phyloP scores from a whole-genome alignment of 2,888 invertebrate genomes.

The Notocelia uddmanniana region DNA sequence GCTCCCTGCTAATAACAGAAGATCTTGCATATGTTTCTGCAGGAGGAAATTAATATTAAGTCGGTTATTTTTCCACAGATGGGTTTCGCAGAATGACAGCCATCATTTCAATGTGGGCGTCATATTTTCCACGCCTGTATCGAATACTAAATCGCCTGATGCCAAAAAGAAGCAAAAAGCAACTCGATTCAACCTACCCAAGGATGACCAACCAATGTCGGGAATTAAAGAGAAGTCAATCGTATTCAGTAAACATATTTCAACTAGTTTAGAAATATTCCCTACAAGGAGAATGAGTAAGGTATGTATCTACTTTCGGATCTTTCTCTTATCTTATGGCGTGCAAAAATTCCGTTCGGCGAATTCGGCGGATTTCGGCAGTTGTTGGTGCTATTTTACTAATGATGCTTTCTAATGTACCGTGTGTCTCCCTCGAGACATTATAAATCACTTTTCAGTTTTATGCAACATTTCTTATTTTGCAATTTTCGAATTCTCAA shows the following conservation, averaged over 20 bases:
- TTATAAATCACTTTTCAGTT: too few relatives aligned
- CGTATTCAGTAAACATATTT: constrained; percentile 78
- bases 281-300: constrained; percentile 80
- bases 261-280: constrained; percentile 82
- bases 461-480: too few relatives aligned
- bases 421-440: too few relatives aligned
- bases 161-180: constrained; percentile 81
- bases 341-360: too few relatives aligned
- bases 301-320: constrained; percentile 56
- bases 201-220: constrained; percentile 73
- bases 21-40: too few relatives aligned
- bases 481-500: too few relatives aligned
- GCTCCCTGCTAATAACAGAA: too few relatives aligned
- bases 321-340: not conserved
- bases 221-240: constrained; percentile 75
- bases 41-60: too few relatives aligned
- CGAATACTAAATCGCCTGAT: constrained; percentile 70
- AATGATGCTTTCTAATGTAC: too few relatives aligned
- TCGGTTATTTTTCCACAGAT: constrained; percentile 74
- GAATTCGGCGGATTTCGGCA: too few relatives aligned
- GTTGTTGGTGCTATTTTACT: too few relatives aligned
- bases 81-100: constrained; percentile 87
- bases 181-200: constrained; percentile 88
- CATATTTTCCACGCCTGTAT: constrained; percentile 93
- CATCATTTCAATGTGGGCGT: constrained; percentile 87